These are phyloP conservation scores for Pipra filicauda DNA, from an alignment of 2,113 vertebrate genomes.

Conservation along the genomic window DNA sequence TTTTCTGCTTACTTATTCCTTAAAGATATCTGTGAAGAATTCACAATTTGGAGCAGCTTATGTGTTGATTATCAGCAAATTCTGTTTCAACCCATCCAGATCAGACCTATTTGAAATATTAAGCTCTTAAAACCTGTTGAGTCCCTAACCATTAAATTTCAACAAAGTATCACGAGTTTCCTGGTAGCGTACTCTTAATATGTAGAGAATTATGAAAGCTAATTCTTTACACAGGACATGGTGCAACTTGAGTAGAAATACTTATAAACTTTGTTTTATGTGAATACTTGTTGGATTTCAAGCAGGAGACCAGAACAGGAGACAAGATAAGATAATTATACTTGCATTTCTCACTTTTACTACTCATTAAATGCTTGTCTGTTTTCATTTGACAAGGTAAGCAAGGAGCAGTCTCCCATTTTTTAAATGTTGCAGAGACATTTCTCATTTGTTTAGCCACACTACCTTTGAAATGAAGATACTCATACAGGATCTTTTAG, in stretches of 20 bases:
- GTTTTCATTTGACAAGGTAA: background rate
- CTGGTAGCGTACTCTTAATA: background rate
- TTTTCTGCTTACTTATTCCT: background rate
- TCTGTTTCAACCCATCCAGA: background rate
- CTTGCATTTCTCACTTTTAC: background rate
- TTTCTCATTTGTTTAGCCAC: background rate
- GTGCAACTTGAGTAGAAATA: background rate
- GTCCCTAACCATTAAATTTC: background rate
- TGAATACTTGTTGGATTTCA: background rate
- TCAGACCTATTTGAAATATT: background rate
- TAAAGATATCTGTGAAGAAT: background rate
- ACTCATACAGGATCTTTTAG: background rate
- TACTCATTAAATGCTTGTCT: background rate
- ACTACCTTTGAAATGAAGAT: background rate
- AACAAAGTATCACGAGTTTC: background rate
- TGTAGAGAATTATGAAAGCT: background rate
- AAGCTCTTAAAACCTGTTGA: background rate
- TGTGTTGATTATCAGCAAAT: background rate
- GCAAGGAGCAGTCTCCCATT: background rate
- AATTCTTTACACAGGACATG: background rate
- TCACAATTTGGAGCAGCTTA: background rate
- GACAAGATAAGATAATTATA: background rate
- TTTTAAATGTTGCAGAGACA: background rate
- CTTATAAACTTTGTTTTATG: background rate
- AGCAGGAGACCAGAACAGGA: background rate